phyloP scores from a whole-genome alignment of 2,797 vertebrate genomes.

The Gadopsis marmoratus region DNA sequence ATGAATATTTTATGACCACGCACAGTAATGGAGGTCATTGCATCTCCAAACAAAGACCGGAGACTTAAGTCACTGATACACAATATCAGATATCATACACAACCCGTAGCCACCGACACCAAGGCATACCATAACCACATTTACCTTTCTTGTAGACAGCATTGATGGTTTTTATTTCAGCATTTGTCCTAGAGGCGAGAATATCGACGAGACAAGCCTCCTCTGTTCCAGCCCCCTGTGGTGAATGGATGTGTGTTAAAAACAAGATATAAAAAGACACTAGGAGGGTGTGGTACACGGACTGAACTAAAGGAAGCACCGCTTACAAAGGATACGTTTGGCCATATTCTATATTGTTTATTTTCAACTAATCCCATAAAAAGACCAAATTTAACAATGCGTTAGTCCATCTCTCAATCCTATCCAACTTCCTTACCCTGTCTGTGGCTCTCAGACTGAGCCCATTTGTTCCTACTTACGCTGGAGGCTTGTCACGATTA shows the following conservation, averaged over 20 bases:
- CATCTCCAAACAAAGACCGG: constrained; percentile 38
- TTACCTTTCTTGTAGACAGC: constrained; percentile 88
- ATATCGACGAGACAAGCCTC: constrained; percentile 96
- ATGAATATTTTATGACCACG: constrained; percentile 69
- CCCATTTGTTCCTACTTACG: not conserved
- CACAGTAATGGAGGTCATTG: constrained; percentile 50
- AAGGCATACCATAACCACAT: not conserved
- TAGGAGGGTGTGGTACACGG: not conserved
- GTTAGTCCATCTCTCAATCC: not conserved
- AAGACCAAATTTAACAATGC: not conserved
- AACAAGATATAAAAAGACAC: not conserved
- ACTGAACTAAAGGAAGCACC: not conserved
- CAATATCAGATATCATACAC: constrained; percentile 60
- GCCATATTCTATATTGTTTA: not conserved
- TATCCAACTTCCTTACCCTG: no score
- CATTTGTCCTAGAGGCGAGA: constrained; percentile 89
- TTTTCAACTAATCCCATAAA: not conserved
- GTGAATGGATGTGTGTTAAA: constrained; percentile 1
- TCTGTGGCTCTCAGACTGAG: not conserved
- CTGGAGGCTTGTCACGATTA: not conserved
- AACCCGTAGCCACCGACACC: not conserved
- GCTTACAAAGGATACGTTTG: not conserved
- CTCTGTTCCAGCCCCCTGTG: constrained; percentile 95
- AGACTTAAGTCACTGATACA: constrained; percentile 27
- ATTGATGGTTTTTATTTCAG: constrained; percentile 87